A percentile compares a stretch with the other conserved stretches of the same genome.
Evolutionary conservation across 2,888 invertebrate genomes (phyloP).

Genomic region (Molanna angustata): DNA sequence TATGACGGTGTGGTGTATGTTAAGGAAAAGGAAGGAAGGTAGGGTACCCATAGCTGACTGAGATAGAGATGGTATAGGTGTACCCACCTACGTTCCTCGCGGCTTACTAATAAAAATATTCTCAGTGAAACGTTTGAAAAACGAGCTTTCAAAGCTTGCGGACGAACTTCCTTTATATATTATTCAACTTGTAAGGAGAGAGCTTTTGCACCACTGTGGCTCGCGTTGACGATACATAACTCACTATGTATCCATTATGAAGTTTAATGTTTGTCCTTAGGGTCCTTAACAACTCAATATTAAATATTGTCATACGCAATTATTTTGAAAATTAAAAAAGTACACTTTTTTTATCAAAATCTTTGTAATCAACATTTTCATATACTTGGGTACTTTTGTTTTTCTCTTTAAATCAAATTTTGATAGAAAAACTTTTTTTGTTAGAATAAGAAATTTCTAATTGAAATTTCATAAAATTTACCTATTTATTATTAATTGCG

Average conservation of each 20-base stretch:
- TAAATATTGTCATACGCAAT: not conserved
- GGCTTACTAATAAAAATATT: slow-evolving; percentile 32
- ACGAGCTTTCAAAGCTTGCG: slow-evolving; percentile 32
- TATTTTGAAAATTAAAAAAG: no score
- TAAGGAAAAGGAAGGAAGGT: no score
- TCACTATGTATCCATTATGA: not conserved
- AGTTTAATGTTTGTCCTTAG: not conserved
- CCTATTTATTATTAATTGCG: no score
- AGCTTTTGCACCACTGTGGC: slow-evolving; percentile 32
- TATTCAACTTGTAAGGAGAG: slow-evolving; percentile 32
- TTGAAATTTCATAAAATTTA: no score
- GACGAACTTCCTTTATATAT: slow-evolving; percentile 33
- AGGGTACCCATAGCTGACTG: no score
- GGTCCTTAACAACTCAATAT: not conserved
- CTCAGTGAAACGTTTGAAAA: slow-evolving; percentile 32
- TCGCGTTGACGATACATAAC: slow-evolving; percentile 48
- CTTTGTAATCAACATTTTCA: no score
- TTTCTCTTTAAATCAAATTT: no score
- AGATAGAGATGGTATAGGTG: no score
- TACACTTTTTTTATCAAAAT: no score
- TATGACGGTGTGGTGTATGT: slow-evolving; percentile 20
- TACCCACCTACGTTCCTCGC: slow-evolving; percentile 14
- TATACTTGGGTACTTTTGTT: no score
- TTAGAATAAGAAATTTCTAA: no score
- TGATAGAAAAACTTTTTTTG: no score